Conservation (phyloP, 2,888 invertebrate genomes). For the Drosophila robusta region DNA sequence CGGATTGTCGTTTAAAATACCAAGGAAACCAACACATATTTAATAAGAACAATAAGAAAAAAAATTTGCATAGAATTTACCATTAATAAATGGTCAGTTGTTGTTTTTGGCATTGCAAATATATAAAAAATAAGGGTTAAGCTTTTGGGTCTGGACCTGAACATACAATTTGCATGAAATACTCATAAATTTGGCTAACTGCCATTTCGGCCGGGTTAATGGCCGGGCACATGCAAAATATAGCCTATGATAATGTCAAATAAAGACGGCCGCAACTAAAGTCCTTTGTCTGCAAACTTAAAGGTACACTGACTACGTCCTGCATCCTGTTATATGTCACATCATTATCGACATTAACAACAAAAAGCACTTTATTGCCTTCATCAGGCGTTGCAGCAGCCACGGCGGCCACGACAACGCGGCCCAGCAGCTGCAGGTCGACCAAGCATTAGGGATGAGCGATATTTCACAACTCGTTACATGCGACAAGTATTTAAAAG, state of each 20-base stretch:
- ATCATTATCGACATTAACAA: slow-evolving; percentile 76
- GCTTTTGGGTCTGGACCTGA: not conserved
- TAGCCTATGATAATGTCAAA: slow-evolving; percentile 51
- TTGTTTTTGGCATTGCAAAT: slow-evolving; percentile 31
- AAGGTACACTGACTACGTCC: not conserved
- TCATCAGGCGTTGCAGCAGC: slow-evolving; percentile 55
- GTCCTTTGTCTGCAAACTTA: slow-evolving; percentile 18
- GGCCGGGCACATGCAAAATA: slow-evolving; percentile 45
- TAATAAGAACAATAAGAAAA: slow-evolving; percentile 2
- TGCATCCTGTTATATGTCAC: slow-evolving; percentile 43
- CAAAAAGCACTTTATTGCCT: slow-evolving; percentile 75
- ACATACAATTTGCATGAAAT: slow-evolving; percentile 57
- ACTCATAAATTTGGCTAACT: slow-evolving; percentile 60
- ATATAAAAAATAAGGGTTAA: slow-evolving; percentile 10
- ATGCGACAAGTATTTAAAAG: no score
- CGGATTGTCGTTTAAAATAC: slow-evolving; percentile 16
- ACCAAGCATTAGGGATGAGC: not conserved
- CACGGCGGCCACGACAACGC: slow-evolving; percentile 19
- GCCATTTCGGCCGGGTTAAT: slow-evolving; percentile 37
- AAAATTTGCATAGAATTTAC: slow-evolving; percentile 40
- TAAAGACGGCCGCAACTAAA: slow-evolving; percentile 39
- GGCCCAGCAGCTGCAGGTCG: slow-evolving; percentile 1
- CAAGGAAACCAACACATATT: slow-evolving; percentile 33
- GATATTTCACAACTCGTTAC: no score
- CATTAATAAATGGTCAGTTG: slow-evolving; percentile 58